phyloP scores from a whole-genome alignment of 2,888 invertebrate genomes.

The Lutraria lutraria region DNA sequence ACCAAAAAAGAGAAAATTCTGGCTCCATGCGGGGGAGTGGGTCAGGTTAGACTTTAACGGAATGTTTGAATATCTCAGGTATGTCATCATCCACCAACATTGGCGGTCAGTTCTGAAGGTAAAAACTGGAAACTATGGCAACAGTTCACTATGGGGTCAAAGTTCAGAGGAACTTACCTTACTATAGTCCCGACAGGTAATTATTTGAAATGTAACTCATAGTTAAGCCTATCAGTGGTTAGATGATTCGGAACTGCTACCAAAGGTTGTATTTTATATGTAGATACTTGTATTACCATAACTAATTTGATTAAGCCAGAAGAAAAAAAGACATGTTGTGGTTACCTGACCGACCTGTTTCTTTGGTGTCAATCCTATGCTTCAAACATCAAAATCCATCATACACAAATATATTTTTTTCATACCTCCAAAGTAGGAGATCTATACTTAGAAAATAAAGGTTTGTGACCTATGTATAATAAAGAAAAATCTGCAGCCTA shows the following conservation, averaged over 20 bases:
- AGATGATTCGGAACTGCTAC: not conserved
- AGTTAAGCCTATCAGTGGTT: not conserved
- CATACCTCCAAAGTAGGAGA: too few relatives aligned
- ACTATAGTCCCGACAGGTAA: constrained; percentile 41
- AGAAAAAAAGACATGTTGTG: too few relatives aligned
- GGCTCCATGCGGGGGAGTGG: not conserved
- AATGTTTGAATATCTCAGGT: constrained; percentile 88
- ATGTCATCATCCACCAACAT: constrained; percentile 99
- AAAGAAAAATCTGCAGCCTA: too few relatives aligned
- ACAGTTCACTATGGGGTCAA: constrained; percentile 99
- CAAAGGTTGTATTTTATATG: not conserved
- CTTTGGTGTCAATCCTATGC: too few relatives aligned
- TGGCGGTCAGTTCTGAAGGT: constrained; percentile 97
- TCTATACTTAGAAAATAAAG: too few relatives aligned
- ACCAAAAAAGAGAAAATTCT: too few relatives aligned
- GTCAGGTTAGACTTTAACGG: not conserved
- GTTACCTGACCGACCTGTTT: too few relatives aligned
- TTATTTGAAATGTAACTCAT: not conserved
- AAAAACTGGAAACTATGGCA: constrained; percentile 97
- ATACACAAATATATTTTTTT: too few relatives aligned
- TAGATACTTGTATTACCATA: not conserved
- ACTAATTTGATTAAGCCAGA: too few relatives aligned
- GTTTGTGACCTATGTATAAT: too few relatives aligned
- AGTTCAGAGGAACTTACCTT: constrained; percentile 96
- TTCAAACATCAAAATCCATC: too few relatives aligned